phyloP scores from a whole-genome alignment of 2,888 invertebrate genomes.

The Oxycera nigricornis region DNA sequence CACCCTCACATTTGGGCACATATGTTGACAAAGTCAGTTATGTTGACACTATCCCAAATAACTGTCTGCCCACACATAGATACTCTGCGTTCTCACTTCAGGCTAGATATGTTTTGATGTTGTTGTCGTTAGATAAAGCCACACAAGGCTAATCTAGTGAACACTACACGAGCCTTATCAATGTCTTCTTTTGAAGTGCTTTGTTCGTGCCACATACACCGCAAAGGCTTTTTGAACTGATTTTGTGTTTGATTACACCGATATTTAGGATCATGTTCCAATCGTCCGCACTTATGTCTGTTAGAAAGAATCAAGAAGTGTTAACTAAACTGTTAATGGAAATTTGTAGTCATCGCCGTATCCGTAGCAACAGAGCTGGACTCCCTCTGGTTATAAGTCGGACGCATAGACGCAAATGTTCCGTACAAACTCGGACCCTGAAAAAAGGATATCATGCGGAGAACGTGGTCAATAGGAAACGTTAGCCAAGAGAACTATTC shows the following conservation, averaged over 20 bases:
- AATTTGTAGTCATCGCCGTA: not conserved
- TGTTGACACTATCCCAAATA: slow-evolving; percentile 29
- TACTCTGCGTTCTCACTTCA: not conserved
- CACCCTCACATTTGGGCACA: slow-evolving; percentile 17
- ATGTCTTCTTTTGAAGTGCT: slow-evolving; percentile 18
- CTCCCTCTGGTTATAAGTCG: too few species aligned
- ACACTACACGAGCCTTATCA: slow-evolving; percentile 31
- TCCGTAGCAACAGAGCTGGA: not conserved
- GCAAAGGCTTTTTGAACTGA: slow-evolving; percentile 3
- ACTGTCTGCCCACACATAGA: not conserved
- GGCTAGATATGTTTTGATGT: not conserved
- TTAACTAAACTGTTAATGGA: not conserved
- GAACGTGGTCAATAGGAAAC: slow-evolving; percentile 18
- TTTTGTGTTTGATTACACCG: slow-evolving; percentile 1
- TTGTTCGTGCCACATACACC: not conserved
- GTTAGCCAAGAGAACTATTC: not conserved
- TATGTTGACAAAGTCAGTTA: not conserved
- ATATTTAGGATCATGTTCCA: slow-evolving; percentile 16
- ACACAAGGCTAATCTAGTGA: slow-evolving; percentile 18
- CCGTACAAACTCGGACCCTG: not conserved
- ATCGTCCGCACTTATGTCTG: not conserved
- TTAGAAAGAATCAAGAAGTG: not conserved
- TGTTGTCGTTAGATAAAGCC: slow-evolving; percentile 23
- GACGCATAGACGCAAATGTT: not conserved
- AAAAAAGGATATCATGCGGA: slow-evolving; percentile 8